phyloP scores from a whole-genome alignment of 2,113 vertebrate genomes.

The Rhegmatorhina hoffmannsi region DNA sequence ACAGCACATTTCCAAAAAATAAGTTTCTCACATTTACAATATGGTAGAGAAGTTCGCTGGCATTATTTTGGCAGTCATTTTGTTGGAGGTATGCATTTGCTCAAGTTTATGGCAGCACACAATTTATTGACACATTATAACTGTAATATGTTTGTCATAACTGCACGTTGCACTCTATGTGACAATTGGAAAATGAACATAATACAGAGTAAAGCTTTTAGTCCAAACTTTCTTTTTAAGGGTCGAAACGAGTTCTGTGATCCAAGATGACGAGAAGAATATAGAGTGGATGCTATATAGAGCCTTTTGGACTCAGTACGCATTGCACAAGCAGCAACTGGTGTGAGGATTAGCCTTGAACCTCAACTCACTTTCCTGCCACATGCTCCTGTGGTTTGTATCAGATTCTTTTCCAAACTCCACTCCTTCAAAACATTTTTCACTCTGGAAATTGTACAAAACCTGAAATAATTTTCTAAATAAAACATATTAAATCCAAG shows the following conservation, averaged over 20 bases:
- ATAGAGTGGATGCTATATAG: background rate
- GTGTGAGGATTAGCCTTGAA: background rate
- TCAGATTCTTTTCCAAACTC: background rate
- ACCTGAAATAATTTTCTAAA: background rate
- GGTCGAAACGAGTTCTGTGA: background rate
- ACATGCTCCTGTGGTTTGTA: background rate
- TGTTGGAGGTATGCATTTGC: background rate
- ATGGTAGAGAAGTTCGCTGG: background rate
- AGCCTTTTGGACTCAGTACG: background rate
- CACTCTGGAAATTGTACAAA: background rate
- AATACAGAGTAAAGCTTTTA: background rate
- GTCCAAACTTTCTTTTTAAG: background rate
- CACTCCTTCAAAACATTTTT: background rate
- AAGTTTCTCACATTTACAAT: background rate
- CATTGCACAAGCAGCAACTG: fast-evolving
- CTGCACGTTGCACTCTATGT: background rate
- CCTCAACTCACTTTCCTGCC: background rate
- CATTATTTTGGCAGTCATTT: background rate
- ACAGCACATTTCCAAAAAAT: background rate
- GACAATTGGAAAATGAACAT: background rate
- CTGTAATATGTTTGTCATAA: background rate
- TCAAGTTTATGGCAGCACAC: background rate
- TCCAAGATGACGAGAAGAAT: background rate
- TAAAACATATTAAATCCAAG: background rate
- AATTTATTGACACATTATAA: background rate